Percentiles rank a stretch among this genome's conserved stretches.
Conservation (phyloP, 2,888 invertebrate genomes). For the Philereme vetulata region DNA sequence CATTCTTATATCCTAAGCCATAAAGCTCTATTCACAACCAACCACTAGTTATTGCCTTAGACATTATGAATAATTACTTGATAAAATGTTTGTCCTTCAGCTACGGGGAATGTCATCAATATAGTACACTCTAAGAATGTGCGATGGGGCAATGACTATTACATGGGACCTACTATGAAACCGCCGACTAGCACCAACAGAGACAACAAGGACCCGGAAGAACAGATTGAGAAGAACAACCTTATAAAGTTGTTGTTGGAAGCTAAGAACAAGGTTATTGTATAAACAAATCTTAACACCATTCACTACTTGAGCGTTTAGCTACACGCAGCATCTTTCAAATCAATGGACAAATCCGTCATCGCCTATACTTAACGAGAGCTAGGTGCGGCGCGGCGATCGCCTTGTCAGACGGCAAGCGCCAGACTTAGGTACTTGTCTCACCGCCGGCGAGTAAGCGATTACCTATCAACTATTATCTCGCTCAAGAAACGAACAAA, state of each 20-base stretch:
- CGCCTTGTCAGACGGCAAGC: no score
- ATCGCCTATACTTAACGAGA: no score
- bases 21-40: neutral
- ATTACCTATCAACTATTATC: no score
- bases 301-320: no score
- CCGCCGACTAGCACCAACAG: constrained; percentile 41
- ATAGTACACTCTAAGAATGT: constrained; percentile 74
- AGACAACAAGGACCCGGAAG: constrained; percentile 40
- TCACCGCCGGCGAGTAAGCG: no score
- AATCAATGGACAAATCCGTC: no score
- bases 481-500: no score
- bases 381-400: no score
- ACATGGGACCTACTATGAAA: constrained; percentile 57
- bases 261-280: constrained; percentile 60
- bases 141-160: constrained; percentile 73
- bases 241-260: constrained; percentile 65
- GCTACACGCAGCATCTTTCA: no score
- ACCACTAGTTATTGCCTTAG: neutral
- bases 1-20: neutral
- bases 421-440: no score
- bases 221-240: constrained; percentile 62
- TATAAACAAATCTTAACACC: no score
- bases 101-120: constrained; percentile 77
- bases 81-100: constrained; percentile 51
- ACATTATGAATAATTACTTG: constrained; percentile 10